Evolutionary conservation across 2,113 vertebrate genomes (phyloP).

Genomic region (Petrocephalus zakoni): DNA sequence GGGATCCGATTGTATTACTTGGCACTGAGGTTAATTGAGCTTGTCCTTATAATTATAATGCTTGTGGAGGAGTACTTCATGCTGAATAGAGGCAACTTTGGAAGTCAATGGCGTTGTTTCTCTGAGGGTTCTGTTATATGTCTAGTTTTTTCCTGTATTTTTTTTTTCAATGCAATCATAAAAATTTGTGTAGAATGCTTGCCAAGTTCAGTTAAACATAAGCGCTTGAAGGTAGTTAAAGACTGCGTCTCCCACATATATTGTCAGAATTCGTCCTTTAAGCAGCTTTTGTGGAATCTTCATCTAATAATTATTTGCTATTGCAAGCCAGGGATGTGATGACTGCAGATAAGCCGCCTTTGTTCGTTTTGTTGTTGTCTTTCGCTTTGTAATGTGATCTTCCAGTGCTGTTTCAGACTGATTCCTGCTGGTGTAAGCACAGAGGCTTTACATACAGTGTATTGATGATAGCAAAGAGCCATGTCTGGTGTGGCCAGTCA

Average conservation of each 20-base stretch:
- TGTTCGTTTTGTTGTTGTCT: conserved; percentile 12
- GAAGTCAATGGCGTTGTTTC: conserved; percentile 40
- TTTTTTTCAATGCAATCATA: background rate
- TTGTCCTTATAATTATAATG: conserved; percentile 19
- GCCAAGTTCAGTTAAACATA: conserved; percentile 48
- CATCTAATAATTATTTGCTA: conserved; percentile 50
- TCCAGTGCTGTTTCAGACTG: background rate
- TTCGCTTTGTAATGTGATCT: background rate
- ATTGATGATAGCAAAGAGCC: background rate
- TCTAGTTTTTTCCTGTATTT: background rate
- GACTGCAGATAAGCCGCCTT: conserved; percentile 41
- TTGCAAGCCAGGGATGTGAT: conserved; percentile 36
- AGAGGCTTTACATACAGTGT: background rate
- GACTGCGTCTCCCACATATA: conserved; percentile 36
- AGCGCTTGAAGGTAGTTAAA: conserved; percentile 35
- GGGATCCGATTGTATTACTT: background rate
- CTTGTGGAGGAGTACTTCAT: background rate
- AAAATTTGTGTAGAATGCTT: conserved; percentile 38
- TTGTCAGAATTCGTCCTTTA: conserved; percentile 39
- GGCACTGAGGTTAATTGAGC: conserved; percentile 28
- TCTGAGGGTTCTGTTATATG: conserved; percentile 38
- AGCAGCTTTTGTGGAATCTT: conserved; percentile 41
- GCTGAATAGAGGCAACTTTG: background rate
- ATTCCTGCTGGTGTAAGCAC: background rate
- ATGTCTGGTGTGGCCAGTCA: background rate